Base-by-base conservation (phyloP, 1,140 invertebrate genomes). In the Zaprionus gabonicus region DNA sequence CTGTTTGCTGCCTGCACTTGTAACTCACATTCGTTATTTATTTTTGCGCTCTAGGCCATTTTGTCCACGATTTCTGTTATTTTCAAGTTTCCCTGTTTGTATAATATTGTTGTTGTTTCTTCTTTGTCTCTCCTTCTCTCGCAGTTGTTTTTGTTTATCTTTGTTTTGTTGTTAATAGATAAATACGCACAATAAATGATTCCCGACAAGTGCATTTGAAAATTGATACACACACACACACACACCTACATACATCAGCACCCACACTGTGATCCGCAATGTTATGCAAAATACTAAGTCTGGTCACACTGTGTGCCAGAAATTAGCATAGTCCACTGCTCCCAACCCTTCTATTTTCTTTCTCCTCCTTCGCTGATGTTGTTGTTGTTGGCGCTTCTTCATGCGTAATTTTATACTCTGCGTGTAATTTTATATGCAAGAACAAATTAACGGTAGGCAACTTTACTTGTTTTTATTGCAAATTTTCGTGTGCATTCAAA, bases 381-480 rank as follows among this genome's bases (percentile, higher is more conserved):
- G 12, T 31, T 46, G 41, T n/a, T 46, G 44, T 34, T 64, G n/a
- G 20, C 31, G 60, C 13, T 66, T 34, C n/a, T 63, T 55, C 17
- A 55, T 60, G 15, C 36, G 84, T 90, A 88, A 88, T 79, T 71
- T 88, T 90, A 88, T 90, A 84, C 76, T 36, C 10, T 27, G 28
- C 34, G 46, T 81, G 84, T 84, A 88, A 88, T 81, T 81, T 81
- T 88, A 88, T 77, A 88, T 88, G 73, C 72, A 60, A 68, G 76
- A 79, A 75, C 69, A 15, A 31, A 23, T 64, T 70, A 62, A 67
- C 65, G 49, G 70, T 66, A 78, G 80, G 90, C 85, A 84, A 73
- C 74, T 81, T 76, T 68, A 51, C 23, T 51, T 51, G 20, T 68
- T 72, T 68, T 72, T 34, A 34, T 34, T 57, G 51, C 41, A 49